Evolutionary conservation across 2,797 vertebrate genomes (phyloP), one percentile per base, ranked within the genome.

Genomic region (Eutrigla gurnardus): DNA sequence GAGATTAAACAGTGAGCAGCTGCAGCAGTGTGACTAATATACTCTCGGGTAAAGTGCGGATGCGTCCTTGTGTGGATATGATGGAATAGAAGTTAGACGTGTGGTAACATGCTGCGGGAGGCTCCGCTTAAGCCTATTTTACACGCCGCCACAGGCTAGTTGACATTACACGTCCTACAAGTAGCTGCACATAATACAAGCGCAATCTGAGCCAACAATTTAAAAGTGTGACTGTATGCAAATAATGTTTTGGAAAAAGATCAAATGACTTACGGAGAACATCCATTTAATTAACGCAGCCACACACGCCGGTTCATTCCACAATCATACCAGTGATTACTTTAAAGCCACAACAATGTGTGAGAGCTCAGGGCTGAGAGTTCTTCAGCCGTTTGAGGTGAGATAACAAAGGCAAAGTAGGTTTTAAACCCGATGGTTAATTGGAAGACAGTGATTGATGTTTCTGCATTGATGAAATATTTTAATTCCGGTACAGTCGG

Each of bases 151-250:
- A 86, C 83, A 89, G 85, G 92, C 88, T 50, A 83, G 73, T 73
- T 87, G 89, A 85, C 86, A 74, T 83, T 86, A 82, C 76, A 77
- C 78, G 85, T 83, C 73, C 78, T 85, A 85, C 88, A 91, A 88
- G 90, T 91, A 86, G 86, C 87, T 91, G 89, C 91, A 91, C 83
- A 93, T 91, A 64, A 12, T 62, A 72, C 18, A 61, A 68, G 50
- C 64, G 33, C 10, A 67, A 83, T 77, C 49, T 62, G 70, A 63
- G 15, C 33, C 52, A 46, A 61, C 60, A 39, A 82, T 70, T 52
- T 62, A 12, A 69, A 25, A 78, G 42, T 62, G 13, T 62, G 55
- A 47, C 50, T 63, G 13, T 59, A 70, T 80, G 69, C 45, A 77
- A 73, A 75, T 80, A 0, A 40, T 81, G 37, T 53, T n/a, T 80